Percentiles rank a stretch among this genome's conserved stretches.
Conservation (phyloP, 2,113 vertebrate genomes). For the Indri indri region DNA sequence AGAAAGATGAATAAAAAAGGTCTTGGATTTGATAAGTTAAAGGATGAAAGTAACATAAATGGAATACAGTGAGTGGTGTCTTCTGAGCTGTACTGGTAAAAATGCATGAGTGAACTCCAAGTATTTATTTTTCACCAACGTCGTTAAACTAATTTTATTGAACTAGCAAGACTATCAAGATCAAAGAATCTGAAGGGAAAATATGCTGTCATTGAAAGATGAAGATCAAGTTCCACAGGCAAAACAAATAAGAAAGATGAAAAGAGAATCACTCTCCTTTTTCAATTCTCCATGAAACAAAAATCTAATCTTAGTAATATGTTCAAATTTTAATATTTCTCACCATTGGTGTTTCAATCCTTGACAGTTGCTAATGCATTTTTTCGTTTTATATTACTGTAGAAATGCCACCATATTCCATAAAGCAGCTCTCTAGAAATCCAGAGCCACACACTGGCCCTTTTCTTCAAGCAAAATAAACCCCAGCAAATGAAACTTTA, state of each 20-base stretch:
- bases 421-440: background rate
- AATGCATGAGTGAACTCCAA: background rate
- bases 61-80: background rate
- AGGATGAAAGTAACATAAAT: background rate
- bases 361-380: background rate
- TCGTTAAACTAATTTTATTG: background rate
- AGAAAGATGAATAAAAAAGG: background rate
- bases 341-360: background rate
- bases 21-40: background rate
- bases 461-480: slow-evolving; percentile 34
- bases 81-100: background rate
- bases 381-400: background rate
- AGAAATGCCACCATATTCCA: background rate
- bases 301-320: background rate
- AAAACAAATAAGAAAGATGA: slow-evolving; percentile 1
- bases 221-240: slow-evolving; percentile 6
- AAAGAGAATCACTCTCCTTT: background rate
- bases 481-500: background rate
- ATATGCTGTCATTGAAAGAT: background rate
- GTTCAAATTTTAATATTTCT: background rate
- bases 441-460: background rate
- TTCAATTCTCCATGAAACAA: background rate
- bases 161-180: background rate
- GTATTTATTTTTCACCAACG: background rate
- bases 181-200: slow-evolving; percentile 30